Base-by-base conservation (phyloP, 2,113 vertebrate species). In the Pelecanoides urinatrix region DNA sequence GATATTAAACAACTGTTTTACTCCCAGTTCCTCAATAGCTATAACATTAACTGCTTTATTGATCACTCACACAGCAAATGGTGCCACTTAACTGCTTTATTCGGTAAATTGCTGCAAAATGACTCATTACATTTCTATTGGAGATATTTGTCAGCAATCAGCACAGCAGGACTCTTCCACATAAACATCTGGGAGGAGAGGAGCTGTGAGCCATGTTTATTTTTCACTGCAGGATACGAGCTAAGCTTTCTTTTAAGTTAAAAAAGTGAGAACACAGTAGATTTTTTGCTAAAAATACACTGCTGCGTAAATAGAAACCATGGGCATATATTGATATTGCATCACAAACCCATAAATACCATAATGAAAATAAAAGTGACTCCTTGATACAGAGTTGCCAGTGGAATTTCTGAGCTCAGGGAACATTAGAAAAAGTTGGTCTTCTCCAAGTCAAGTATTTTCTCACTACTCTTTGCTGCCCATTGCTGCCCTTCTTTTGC, bases 301-400 rank as follows among this genome's bases (percentile, higher is more conserved):
- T 53, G 76, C 75, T 95, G n/a, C 84, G 95, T 92, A 93, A 96
- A 96, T 29, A 91, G 86, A 94, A 96, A 90, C 86, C 79, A 75
- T 77, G 95, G 61, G 61, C 94, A 87, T 91, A 47, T 78, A 89
- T 42, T 86, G 73, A 89, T 89, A 89, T n/a, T 84, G 62, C 91
- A 91, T 85, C 96, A 94, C 66, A 68, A 91, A 89, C 40, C 88
- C 86, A 92, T 59, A 96, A 96, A 96, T 96, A 93, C 23, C 42
- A 52, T 63, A 77, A 96, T 86, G 86, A 94, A 97, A 96, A 93
- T 62, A 97, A 74, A 90, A 95, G 40, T 27, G 16, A 65, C 52
- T 95, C 52, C 77, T 71, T 72, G 88, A 53, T 93, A 84, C 29
- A 6, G 79, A 59, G 61, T 7, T 93, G 86, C 79, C 91, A 95